phyloP scores from a whole-genome alignment of 2,113 vertebrate genomes.

The Platysternon megacephalum region DNA sequence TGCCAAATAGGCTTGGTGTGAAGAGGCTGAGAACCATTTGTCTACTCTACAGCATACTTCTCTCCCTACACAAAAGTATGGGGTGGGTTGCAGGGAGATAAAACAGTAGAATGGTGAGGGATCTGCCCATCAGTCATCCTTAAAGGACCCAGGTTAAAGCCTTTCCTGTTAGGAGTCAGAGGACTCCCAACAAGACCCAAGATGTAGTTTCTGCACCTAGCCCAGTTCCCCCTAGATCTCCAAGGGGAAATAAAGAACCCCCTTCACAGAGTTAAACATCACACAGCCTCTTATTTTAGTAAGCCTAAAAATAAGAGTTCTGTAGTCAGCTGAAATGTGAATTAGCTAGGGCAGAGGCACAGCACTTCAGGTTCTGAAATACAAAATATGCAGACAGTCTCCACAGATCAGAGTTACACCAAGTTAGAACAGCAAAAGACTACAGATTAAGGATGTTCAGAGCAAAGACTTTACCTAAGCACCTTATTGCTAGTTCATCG shows the following conservation, averaged over 20 bases:
- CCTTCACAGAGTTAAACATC: neutral
- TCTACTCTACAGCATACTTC: neutral
- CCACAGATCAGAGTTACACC: neutral
- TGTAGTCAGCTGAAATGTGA: neutral
- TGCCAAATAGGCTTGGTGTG: neutral
- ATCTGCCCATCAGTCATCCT: too few species aligned
- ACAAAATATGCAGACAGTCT: neutral
- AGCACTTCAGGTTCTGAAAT: neutral
- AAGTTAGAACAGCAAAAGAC: neutral
- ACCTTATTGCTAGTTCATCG: neutral
- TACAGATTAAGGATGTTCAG: accelerated
- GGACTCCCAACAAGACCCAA: too few species aligned
- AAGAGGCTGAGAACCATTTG: neutral
- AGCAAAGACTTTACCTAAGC: neutral
- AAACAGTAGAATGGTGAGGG: too few species aligned
- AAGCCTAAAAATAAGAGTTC: neutral
- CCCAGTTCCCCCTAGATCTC: too few species aligned
- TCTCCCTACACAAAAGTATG: neutral
- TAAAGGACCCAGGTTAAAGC: too few species aligned
- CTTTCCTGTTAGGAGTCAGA: too few species aligned
- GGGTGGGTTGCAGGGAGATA: too few species aligned
- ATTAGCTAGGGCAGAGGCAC: neutral
- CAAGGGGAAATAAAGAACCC: neutral
- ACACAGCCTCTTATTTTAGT: neutral
- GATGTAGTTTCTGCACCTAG: too few species aligned